phyloP scores from a whole-genome alignment of 2,888 invertebrate genomes.

The Branchellion lobata region DNA sequence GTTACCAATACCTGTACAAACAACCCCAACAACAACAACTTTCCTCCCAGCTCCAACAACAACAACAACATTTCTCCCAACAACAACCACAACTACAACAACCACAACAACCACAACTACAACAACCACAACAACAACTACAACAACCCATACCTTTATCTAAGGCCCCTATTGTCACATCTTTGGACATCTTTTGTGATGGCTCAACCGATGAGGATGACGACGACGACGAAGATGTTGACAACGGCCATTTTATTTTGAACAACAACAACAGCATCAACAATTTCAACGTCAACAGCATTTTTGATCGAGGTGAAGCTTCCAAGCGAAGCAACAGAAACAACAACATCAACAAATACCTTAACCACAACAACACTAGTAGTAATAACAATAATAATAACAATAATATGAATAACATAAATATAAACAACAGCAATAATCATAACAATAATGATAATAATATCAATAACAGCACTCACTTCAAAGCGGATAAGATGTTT shows the following conservation, averaged over 20 bases:
- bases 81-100: background rate
- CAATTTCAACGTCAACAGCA: background rate
- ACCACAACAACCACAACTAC: constrained; percentile 5
- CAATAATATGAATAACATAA: background rate
- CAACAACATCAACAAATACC: background rate
- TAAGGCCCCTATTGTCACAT: constrained; percentile 40
- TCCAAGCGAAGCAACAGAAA: background rate
- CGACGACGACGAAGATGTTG: constrained; percentile 42
- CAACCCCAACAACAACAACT: background rate
- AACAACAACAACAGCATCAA: constrained; percentile 2
- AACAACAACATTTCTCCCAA: background rate
- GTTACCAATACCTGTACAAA: constrained; percentile 11
- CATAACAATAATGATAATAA: no score
- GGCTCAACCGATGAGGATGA: constrained; percentile 45
- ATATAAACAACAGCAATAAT: background rate
- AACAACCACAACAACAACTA: background rate
- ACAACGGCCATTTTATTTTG: background rate
- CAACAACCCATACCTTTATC: constrained; percentile 5
- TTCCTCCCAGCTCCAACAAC: constrained; percentile 6
- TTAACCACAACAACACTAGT: background rate
- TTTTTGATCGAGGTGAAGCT: background rate
- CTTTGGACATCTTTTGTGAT: constrained; percentile 44
- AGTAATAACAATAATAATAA: background rate
- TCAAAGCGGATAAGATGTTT: background rate
- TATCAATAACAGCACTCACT: background rate